Percentiles rank a stretch among this genome's conserved stretches.
Evolutionary conservation across 2,113 vertebrate species (phyloP).

Genomic region (Anoplopoma fimbria): DNA sequence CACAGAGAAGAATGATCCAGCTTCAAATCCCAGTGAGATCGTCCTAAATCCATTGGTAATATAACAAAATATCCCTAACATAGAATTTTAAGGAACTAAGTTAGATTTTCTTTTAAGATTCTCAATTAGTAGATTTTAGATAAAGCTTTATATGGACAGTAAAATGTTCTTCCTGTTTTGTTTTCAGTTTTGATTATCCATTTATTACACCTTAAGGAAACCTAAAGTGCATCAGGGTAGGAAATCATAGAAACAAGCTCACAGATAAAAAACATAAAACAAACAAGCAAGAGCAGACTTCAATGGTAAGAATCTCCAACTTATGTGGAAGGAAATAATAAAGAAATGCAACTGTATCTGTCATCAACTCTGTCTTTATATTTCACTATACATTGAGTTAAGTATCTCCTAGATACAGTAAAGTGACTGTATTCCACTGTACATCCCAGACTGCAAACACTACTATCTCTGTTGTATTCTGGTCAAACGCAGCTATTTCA

Average conservation of each 20-base stretch:
- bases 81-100: conserved; percentile 19
- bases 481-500: conserved; percentile 50
- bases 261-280: not conserved
- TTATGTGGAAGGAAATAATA: conserved; percentile 12
- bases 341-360: conserved; percentile 5
- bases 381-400: not conserved
- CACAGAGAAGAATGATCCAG: conserved; percentile 27
- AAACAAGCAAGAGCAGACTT: not conserved
- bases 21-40: conserved; percentile 14
- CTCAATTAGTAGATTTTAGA: conserved; percentile 12
- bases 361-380: conserved; percentile 14
- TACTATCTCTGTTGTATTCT: conserved; percentile 16
- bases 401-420: conserved; percentile 7
- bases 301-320: not conserved
- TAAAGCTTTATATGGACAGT: conserved; percentile 15
- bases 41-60: conserved; percentile 31
- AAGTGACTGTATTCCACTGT: not conserved
- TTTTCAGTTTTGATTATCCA: conserved; percentile 39
- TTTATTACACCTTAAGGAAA: conserved; percentile 54
- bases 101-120: conserved; percentile 21
- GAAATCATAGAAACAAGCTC: conserved; percentile 11
- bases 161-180: conserved; percentile 35
- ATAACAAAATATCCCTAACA: conserved; percentile 27
- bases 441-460: conserved; percentile 19
- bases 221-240: conserved; percentile 1